Evolutionary conservation across 2,113 vertebrate species (phyloP).

Genomic region (Malurus elegans): DNA sequence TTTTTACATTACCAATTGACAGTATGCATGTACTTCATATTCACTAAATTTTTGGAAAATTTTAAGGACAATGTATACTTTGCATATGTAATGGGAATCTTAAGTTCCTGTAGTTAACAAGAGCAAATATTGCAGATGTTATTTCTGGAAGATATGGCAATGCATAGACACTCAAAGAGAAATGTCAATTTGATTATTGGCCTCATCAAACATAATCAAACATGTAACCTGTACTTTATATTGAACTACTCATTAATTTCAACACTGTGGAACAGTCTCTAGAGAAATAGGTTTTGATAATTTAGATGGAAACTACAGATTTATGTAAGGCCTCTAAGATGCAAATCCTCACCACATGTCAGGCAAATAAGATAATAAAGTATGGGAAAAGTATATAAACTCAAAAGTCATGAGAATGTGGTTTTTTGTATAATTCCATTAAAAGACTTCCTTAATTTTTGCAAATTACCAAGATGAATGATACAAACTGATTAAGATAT

Average conservation of each 20-base stretch:
- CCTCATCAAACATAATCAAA: neutral
- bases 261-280: neutral
- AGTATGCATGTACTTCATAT: fast-evolving
- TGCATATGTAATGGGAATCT: neutral
- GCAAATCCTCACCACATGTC: neutral
- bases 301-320: neutral
- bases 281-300: neutral
- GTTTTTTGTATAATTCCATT: neutral
- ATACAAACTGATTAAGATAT: neutral
- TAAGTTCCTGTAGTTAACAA: neutral
- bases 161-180: neutral
- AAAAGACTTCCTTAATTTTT: neutral
- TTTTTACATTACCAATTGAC: neutral
- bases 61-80: neutral
- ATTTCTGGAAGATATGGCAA: neutral
- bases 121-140: neutral
- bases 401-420: neutral
- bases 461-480: neutral
- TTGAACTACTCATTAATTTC: neutral
- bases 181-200: neutral
- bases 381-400: neutral
- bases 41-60: neutral
- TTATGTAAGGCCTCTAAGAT: neutral
- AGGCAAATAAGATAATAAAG: neutral
- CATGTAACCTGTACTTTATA: neutral